Base-by-base conservation (phyloP, 2,888 invertebrate species). In the Camponotus fellah region DNA sequence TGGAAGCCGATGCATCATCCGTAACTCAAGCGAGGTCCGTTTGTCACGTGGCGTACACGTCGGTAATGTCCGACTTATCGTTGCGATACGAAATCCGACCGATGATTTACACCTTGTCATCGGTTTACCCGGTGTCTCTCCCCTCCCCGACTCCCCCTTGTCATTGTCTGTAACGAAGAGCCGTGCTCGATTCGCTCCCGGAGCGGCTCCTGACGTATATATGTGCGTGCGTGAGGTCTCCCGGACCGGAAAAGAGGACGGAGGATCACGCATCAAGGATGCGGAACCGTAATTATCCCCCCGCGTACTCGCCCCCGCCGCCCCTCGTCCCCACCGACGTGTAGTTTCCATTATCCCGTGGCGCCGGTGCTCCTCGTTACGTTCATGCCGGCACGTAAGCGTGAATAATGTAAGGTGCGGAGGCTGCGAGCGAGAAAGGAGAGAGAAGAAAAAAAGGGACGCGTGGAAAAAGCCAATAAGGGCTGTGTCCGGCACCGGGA, bases 241-340 rank as follows among this genome's bases (percentile, higher is more conserved):
- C 60, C 43, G 60, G 60, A 26, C 68, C 76, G 74, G 77, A 85
- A 85, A 83, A 80, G 79, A 88, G 87, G 85, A 88, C 77, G 75
- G 80, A 65, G 72, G 84, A 79, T 86, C 88, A 79, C 83, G 86
- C 88, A 88, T 88, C 86, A 89, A 89, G 88, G 87, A 86, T 80
- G 88, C 85, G 86, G 82, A 76, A 71, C 88, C 86, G 88, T 92
- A 92, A 92, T 92, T 91, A 92, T 91, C 85, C 85, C 82, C 53
- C 53, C 77, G 77, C 71, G 75, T 62, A 81, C 66, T 56, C 46
- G 43, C n/a, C 49, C 49, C 6, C 17, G 2, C 6, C 82, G 53
- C 37, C 68, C 82, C 56, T 66, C 79, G 60, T n/a, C n/a, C n/a
- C 71, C 76, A 12, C 56, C 60, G 56, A 8, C 32, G 60, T 26